Evolutionary conservation across 2,888 invertebrate genomes (phyloP).

Genomic region (Gari tellinella): DNA sequence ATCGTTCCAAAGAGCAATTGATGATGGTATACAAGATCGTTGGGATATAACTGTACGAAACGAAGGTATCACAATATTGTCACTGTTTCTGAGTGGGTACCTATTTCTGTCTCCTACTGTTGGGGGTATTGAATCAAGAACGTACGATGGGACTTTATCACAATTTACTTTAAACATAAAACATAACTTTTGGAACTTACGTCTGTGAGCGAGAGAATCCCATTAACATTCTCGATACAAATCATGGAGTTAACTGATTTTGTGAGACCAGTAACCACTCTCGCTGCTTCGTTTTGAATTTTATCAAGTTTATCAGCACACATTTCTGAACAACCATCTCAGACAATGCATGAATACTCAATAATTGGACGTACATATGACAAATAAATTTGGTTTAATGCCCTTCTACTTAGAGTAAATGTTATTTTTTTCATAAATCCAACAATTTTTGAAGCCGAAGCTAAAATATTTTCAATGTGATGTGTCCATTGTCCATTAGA

Average conservation of each 20-base stretch:
- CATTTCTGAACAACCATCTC: slow-evolving; percentile 5
- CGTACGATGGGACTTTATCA: neutral
- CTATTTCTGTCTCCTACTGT: neutral
- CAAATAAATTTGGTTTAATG: slow-evolving; percentile 25
- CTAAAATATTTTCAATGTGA: slow-evolving; percentile 19
- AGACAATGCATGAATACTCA: slow-evolving; percentile 18
- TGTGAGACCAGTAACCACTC: slow-evolving; percentile 13
- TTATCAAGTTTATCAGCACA: slow-evolving; percentile 2
- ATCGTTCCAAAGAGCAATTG: neutral
- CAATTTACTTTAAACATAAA: neutral
- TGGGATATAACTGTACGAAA: neutral
- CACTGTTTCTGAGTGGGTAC: neutral
- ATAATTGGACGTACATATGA: slow-evolving; percentile 20
- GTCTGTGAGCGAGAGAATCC: neutral
- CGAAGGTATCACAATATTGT: neutral
- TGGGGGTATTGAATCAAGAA: neutral
- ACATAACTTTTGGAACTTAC: neutral
- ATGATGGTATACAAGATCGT: neutral
- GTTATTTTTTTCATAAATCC: slow-evolving; percentile 23
- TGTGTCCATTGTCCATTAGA: slow-evolving; percentile 5
- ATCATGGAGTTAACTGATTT: slow-evolving; percentile 1
- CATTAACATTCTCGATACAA: neutral
- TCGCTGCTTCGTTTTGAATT: slow-evolving; percentile 24
- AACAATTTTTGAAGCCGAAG: slow-evolving; percentile 19
- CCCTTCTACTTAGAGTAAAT: slow-evolving; percentile 6